Conservation (phyloP, 35 echinoderm and acorn worm species). For the Heliocidaris tuberculata region DNA sequence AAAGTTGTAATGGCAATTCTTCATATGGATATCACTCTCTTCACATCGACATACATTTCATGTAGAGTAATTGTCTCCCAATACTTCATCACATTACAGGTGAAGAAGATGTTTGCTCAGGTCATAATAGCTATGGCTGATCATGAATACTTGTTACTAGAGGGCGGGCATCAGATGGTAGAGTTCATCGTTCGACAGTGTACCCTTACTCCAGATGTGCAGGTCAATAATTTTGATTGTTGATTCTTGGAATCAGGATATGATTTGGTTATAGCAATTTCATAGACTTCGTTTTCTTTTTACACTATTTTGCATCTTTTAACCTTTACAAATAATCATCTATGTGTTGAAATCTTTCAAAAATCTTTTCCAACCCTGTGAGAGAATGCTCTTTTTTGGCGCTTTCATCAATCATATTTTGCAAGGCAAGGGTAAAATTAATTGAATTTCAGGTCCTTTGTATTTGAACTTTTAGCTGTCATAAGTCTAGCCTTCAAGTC, state of each 20-base stretch:
- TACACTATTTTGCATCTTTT: too few relatives aligned
- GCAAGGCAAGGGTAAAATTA: neutral
- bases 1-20: too few relatives aligned
- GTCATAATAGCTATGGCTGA: slow-evolving; percentile 97
- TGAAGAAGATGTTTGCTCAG: slow-evolving; percentile 96
- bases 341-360: neutral
- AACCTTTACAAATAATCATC: neutral
- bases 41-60: too few relatives aligned
- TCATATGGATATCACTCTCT: too few relatives aligned
- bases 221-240: slow-evolving; percentile 53
- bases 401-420: neutral
- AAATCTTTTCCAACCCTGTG: too few relatives aligned
- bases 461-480: too few relatives aligned
- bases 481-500: too few relatives aligned
- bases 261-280: too few relatives aligned
- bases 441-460: too few relatives aligned
- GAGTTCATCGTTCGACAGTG: slow-evolving; percentile 94
- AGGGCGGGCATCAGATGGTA: slow-evolving; percentile 91
- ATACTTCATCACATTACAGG: slow-evolving; percentile 48
- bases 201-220: slow-evolving; percentile 59
- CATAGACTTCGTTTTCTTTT: too few relatives aligned
- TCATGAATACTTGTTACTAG: slow-evolving; percentile 85
- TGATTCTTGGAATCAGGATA: too few relatives aligned
- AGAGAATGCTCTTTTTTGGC: neutral
- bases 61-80: neutral